Conservation (phyloP, 2,888 invertebrate genomes). For the Phortica okadai region DNA sequence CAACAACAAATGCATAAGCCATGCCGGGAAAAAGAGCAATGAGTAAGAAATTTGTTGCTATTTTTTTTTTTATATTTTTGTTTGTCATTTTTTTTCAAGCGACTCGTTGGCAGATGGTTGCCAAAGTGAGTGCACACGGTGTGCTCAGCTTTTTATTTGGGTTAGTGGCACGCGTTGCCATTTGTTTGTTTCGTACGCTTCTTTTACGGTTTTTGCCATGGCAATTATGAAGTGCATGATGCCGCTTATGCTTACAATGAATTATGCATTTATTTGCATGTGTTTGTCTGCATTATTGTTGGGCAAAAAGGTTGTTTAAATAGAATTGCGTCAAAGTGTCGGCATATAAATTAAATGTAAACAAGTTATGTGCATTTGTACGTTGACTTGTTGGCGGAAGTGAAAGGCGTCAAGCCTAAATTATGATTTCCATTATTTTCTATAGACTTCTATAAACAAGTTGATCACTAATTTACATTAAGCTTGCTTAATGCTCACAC, state of each 20-base stretch:
- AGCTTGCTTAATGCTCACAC: no score
- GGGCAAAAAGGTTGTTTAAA: no score
- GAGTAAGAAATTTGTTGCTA: background rate
- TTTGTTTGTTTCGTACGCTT: background rate
- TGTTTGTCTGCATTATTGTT: background rate
- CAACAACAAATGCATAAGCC: background rate
- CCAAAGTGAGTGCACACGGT: background rate
- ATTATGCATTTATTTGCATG: conserved; percentile 17
- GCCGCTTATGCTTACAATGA: conserved; percentile 21
- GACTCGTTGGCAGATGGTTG: no score
- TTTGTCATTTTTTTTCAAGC: background rate
- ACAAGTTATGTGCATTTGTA: no score
- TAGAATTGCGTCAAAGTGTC: no score
- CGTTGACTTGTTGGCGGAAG: no score
- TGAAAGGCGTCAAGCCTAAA: no score
- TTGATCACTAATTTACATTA: no score
- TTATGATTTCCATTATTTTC: no score
- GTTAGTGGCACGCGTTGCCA: conserved; percentile 23
- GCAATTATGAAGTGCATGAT: conserved; percentile 16
- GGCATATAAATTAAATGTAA: no score
- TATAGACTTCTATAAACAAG: no score
- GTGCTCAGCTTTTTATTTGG: conserved; percentile 5
- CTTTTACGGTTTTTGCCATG: conserved; percentile 3
- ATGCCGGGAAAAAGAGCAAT: background rate
- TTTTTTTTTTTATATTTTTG: conserved; percentile 14